Base-by-base conservation (phyloP, 2,888 invertebrate species). In the Phaedon cochleariae region DNA sequence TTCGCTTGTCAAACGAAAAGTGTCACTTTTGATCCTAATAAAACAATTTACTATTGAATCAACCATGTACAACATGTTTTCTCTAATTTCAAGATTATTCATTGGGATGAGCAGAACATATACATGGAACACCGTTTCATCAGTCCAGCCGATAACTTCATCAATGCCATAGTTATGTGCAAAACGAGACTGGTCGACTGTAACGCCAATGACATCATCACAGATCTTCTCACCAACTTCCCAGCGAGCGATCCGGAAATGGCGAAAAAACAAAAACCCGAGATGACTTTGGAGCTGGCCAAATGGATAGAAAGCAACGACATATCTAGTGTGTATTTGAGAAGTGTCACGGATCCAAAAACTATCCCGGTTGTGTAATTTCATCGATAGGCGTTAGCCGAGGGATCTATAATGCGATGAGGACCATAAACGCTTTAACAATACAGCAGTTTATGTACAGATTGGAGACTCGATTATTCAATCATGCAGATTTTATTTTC, bases 111-210 rank as follows among this genome's bases (percentile, higher is more conserved):
- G 3, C 89, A 90, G 73, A 90, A 91, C 22, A 86, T 96, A 60
- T 96, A 92, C 80, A 88, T 95, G 86, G 94, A 95, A 80, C 95
- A 96, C 80, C 88, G 92, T 70, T 90, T 95, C 72, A 84, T 92
- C 21, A 90, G 92, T 0, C 84, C 90, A 3, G 79, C 81, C 31
- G 94, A 95, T 76, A 87, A 88, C 22, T 93, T 92, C 82, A 85
- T 91, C n/a, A 88, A 88, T 78, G 88, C 89, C 0, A 87, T 89
- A 17, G 87, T 87, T 0, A 81, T 88, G 55, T 87, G 88, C 69
- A 81, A 87, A 37, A 87, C 87, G 71, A 81, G 89, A n/a, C 84
- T 89, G 60, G 86, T 87, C n/a, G 87, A 88, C 77, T 87, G 88
- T 10, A 87, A 85, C 0, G 87, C 86, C 0, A 86, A 87, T 37